Evolutionary conservation across 2,888 invertebrate species (phyloP).

Genomic region (Empis livida): DNA sequence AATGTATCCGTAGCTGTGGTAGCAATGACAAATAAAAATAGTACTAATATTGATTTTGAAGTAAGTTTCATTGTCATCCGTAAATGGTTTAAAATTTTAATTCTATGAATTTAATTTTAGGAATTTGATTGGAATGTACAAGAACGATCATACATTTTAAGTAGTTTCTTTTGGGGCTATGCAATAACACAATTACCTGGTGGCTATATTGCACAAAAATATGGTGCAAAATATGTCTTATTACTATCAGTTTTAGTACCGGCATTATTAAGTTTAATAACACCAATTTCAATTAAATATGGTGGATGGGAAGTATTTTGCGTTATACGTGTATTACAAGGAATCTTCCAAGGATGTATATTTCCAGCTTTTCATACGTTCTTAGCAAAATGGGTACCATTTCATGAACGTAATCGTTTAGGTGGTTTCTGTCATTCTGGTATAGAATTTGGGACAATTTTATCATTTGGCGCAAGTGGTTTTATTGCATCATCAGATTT

Average conservation of each 20-base stretch:
- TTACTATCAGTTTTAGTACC: constrained; percentile 44
- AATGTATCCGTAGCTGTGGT: constrained; percentile 60
- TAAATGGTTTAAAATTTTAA: too few relatives aligned
- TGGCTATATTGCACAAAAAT: constrained; percentile 54
- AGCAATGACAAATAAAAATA: constrained; percentile 52
- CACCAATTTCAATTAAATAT: constrained; percentile 52
- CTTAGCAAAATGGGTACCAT: constrained; percentile 56
- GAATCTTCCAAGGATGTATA: constrained; percentile 52
- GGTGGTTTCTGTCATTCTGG: constrained; percentile 57
- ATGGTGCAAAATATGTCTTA: constrained; percentile 54
- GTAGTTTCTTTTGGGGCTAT: constrained; percentile 59
- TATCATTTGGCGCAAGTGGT: constrained; percentile 61
- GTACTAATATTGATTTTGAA: constrained; percentile 37
- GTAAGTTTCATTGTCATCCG: too few relatives aligned
- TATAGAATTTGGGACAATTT: constrained; percentile 63
- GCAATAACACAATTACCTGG: constrained; percentile 49
- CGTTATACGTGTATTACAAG: constrained; percentile 50
- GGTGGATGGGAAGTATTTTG: constrained; percentile 49
- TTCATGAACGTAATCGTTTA: constrained; percentile 49
- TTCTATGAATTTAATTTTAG: constrained; percentile 28
- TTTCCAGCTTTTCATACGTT: constrained; percentile 55
- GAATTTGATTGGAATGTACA: constrained; percentile 44
- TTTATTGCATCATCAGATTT: constrained; percentile 48
- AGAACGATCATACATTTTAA: constrained; percentile 44
- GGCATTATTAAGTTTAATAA: constrained; percentile 49